Evolutionary conservation across 2,113 vertebrate genomes (phyloP).

Genomic region (Pandion haliaetus): DNA sequence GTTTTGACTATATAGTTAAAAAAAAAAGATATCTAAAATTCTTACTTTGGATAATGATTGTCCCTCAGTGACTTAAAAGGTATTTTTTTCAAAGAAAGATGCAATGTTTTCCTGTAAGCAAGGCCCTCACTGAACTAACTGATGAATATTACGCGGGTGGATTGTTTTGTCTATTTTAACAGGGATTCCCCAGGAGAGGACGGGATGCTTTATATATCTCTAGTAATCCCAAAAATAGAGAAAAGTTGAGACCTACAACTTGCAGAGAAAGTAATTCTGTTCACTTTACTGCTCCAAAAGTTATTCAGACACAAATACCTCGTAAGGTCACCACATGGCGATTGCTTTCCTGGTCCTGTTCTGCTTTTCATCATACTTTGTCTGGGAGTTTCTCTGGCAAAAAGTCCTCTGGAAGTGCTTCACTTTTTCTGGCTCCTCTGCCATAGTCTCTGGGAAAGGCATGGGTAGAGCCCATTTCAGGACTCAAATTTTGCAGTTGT

Average conservation of each 20-base stretch:
- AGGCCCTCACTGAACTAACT: not conserved
- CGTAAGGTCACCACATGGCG: fast-evolving
- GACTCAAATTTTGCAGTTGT: not conserved
- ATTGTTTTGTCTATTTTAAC: not conserved
- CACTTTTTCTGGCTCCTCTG: not conserved
- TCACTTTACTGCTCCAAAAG: not conserved
- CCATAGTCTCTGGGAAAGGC: not conserved
- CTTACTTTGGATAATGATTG: not conserved
- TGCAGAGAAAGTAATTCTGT: not conserved
- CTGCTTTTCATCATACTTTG: not conserved
- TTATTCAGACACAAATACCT: not conserved
- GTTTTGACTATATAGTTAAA: not conserved
- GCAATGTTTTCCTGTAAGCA: not conserved
- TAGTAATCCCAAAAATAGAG: not conserved
- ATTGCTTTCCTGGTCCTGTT: not conserved
- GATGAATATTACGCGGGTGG: not conserved
- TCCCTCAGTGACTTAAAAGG: not conserved
- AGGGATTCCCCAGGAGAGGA: not conserved
- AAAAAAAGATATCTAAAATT: not conserved
- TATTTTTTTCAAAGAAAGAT: not conserved
- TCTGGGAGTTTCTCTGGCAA: not conserved
- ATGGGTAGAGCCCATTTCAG: not conserved
- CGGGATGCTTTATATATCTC: not conserved
- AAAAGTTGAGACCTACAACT: not conserved
- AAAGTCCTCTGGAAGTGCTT: not conserved